phyloP scores from a whole-genome alignment of 2,797 vertebrate species.

The Petrocephalus sullivani region DNA sequence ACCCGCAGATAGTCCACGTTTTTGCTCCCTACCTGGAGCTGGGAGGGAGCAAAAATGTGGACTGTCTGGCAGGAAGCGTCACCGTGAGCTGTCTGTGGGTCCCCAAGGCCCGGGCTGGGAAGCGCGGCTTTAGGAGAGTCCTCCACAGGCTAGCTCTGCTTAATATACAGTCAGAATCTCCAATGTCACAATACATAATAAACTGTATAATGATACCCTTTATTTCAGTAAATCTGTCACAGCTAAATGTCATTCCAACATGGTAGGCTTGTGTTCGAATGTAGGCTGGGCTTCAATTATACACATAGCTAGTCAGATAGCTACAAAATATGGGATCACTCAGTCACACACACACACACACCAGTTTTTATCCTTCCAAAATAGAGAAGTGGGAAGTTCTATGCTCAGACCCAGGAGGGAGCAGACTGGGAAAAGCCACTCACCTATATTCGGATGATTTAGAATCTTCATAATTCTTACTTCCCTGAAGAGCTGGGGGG shows the following conservation, averaged over 20 bases:
- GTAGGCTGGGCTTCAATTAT: background rate
- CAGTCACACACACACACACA: background rate
- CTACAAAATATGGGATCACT: background rate
- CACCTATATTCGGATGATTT: constrained; percentile 96
- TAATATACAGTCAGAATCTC: background rate
- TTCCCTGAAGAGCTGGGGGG: constrained; percentile 86
- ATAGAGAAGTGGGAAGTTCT: background rate
- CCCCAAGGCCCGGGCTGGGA: background rate
- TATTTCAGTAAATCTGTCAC: constrained; percentile 4
- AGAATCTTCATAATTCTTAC: constrained; percentile 96
- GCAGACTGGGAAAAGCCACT: constrained; percentile 36
- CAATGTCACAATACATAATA: background rate
- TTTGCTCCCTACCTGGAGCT: too few species aligned
- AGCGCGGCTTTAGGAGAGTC: background rate
- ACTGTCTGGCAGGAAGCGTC: too few species aligned
- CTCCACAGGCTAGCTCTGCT: background rate
- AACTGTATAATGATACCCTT: background rate
- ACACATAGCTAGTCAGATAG: background rate
- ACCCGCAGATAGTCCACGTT: background rate
- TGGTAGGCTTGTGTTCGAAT: background rate
- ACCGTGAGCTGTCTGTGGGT: background rate
- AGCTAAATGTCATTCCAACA: background rate
- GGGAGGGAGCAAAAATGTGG: too few species aligned
- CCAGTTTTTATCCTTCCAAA: background rate
- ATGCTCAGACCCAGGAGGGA: background rate